A percentile compares a stretch with the other conserved stretches of the same genome.
These are phyloP conservation scores for Rallus crepitans DNA, from an alignment of 2,797 vertebrate species.

Conservation along the genomic window DNA sequence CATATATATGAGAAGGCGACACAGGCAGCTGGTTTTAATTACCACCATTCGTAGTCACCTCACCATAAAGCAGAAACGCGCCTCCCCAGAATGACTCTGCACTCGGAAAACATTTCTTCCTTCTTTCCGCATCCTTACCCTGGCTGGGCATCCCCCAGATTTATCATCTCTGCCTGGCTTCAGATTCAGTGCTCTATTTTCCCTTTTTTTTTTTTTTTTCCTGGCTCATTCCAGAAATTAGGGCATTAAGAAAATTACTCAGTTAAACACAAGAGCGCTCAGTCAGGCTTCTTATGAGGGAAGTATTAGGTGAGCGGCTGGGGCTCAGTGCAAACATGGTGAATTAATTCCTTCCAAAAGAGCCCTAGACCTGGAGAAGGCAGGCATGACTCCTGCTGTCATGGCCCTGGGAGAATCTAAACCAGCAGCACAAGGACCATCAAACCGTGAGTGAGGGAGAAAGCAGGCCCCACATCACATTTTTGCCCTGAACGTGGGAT, in stretches of 20 bases:
- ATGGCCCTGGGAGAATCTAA: background rate
- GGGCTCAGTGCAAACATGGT: background rate
- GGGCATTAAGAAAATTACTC: background rate
- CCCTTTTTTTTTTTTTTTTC: background rate
- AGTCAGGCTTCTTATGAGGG: background rate
- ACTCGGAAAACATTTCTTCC: background rate
- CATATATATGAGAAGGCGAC: background rate
- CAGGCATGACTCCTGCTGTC: background rate
- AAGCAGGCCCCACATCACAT: background rate
- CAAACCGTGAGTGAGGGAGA: background rate
- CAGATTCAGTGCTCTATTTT: background rate
- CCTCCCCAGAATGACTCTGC: background rate
- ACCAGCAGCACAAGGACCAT: background rate
- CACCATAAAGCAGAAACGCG: background rate
- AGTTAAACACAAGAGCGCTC: background rate
- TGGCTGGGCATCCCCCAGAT: background rate
- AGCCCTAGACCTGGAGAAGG: background rate
- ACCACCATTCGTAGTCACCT: background rate
- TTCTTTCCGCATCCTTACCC: background rate
- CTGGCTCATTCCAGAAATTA: background rate
- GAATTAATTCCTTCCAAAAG: background rate
- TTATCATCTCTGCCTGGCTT: background rate
- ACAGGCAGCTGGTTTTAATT: background rate
- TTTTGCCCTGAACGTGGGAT: background rate
- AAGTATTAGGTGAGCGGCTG: background rate